These are phyloP conservation scores for Tridacna gigas DNA, from an alignment of 2,888 invertebrate species.

Conservation along the genomic window DNA sequence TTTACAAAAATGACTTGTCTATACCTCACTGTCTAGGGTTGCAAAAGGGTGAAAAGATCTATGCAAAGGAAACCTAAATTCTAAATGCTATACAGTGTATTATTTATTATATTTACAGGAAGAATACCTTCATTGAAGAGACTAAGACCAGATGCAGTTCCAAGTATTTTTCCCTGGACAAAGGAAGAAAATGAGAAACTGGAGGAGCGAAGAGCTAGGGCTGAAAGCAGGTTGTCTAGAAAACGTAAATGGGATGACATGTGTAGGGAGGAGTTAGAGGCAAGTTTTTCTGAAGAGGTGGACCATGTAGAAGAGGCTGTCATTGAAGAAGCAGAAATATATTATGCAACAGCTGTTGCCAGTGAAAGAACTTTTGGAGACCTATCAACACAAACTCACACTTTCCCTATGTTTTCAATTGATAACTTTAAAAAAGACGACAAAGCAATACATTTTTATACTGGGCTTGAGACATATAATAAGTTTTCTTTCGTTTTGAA, in stretches of 20 bases:
- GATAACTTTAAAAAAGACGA: slow-evolving; percentile 34
- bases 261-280: background rate
- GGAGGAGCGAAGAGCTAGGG: background rate
- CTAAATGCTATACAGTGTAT: no score
- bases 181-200: background rate
- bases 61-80: no score
- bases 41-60: no score
- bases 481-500: slow-evolving; percentile 37
- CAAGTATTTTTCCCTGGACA: slow-evolving; percentile 27
- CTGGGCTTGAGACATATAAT: slow-evolving; percentile 32
- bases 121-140: background rate
- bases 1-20: no score
- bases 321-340: background rate
- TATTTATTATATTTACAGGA: background rate
- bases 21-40: no score
- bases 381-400: slow-evolving; percentile 20
- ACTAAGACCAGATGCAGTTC: slow-evolving; percentile 9
- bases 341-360: background rate
- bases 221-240: background rate
- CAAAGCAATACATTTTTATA: slow-evolving; percentile 35
- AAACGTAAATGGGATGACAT: background rate
- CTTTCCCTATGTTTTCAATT: slow-evolving; percentile 27
- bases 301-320: background rate
- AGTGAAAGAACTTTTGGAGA: background rate
- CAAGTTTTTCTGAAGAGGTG: background rate